Evolutionary conservation across 2,888 invertebrate genomes (phyloP), one percentile per base, ranked within the genome.

Genomic region (Keiferia lycopersicella): DNA sequence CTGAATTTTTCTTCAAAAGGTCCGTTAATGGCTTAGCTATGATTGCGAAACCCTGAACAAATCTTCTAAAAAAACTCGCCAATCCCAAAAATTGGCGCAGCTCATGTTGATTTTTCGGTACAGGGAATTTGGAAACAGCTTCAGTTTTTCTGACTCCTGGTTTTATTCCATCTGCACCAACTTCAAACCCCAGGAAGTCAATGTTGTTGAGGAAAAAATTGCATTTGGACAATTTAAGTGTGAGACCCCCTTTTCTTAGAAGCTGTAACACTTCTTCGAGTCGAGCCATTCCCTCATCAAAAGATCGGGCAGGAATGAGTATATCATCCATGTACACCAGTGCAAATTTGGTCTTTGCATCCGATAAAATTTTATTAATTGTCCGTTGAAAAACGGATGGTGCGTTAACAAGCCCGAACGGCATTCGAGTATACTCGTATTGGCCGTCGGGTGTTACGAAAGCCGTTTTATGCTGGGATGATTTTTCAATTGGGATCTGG

Each of bases 401-500:
- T 41, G 64, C 64, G 11, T 64, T 64, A 22, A 41, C 64, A 12
- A 64, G 26, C 6, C 64, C 61, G 48, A 64, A 64, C 8, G 64
- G 63, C 63, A 63, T 56, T 3, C 61, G 26, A 51, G n/a, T 50
- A 51, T 51, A 51, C 18, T 61, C 61, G 16, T 18, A 58, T 12
- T 58, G 58, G 12, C 58, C 58, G 34, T 34, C 34, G 34, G 34
- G 34, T 34, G 34, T 34, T 34, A 34, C 34, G 34, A 34, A 34
- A 34, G 20, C 20, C 30, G 45, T 45, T 45, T 45, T 45, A 7
- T 45, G n/a, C 45, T 45, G 45, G 45, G 45, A 45, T 45, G 45
- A 45, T 45, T 45, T 45, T 7, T 45, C 45, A 20, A 60, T 41
- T 1, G 59, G 59, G n/a, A 71, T 67, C 61, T 72, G 72, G 34